Percentiles rank a stretch among this genome's conserved stretches.
These are phyloP conservation scores for Pterocles orientalis DNA, from an alignment of 2,113 vertebrate genomes.

Conservation along the genomic window DNA sequence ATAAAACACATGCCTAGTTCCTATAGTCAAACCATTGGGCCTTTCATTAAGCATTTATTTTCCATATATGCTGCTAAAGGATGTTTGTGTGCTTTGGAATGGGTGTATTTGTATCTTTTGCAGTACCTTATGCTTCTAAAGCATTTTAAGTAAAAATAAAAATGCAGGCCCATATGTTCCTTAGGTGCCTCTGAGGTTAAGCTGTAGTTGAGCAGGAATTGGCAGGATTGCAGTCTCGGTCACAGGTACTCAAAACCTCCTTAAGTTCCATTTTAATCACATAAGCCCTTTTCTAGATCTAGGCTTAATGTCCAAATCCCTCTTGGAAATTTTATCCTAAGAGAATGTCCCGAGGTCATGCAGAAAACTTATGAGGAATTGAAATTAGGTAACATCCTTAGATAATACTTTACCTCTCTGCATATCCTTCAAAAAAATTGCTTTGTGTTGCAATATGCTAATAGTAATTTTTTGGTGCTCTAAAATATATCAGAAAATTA, in stretches of 20 bases:
- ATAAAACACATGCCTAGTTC: background rate
- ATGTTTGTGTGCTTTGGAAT: rapidly evolving
- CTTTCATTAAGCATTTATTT: background rate
- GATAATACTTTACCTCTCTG: background rate
- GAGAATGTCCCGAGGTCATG: constrained; percentile 16
- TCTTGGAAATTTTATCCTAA: constrained; percentile 43
- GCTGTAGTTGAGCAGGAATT: constrained; percentile 48
- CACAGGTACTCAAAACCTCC: constrained; percentile 52
- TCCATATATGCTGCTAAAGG: background rate
- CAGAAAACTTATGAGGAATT: background rate
- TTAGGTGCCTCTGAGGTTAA: constrained; percentile 44
- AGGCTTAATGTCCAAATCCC: constrained; percentile 46
- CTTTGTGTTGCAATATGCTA: background rate
- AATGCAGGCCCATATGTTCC: background rate
- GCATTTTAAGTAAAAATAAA: background rate
- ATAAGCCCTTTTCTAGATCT: constrained; percentile 57
- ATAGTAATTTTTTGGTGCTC: background rate
- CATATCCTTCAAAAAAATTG: background rate
- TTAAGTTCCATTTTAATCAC: constrained; percentile 64
- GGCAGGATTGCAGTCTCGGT: constrained; percentile 17
- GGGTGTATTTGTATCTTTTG: background rate
- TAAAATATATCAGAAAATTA: background rate
- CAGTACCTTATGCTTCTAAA: background rate
- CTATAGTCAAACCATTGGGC: background rate
- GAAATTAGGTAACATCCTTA: background rate